These are phyloP conservation scores for Nemurella pictetii DNA, from an alignment of 2,888 invertebrate species.

Conservation along the genomic window DNA sequence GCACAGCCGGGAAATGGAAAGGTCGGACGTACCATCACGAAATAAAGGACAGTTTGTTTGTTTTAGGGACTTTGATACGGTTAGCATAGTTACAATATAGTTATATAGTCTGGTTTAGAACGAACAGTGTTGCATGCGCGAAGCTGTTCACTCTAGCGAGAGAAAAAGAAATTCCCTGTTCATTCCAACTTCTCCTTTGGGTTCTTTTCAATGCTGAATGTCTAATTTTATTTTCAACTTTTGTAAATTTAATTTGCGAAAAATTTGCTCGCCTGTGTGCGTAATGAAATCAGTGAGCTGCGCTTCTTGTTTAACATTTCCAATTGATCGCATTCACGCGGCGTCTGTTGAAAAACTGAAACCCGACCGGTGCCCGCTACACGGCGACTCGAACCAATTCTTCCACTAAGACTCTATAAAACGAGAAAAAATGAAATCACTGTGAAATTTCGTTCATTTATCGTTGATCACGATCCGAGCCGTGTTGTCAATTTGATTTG, in stretches of 20 bases:
- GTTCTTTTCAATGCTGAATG: neutral
- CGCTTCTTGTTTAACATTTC: neutral
- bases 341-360: neutral
- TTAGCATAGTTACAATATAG: too few species aligned
- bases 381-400: neutral
- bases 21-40: neutral
- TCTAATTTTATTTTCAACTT: slow-evolving; percentile 6
- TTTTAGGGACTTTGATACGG: neutral
- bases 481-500: neutral
- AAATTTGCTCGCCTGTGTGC: neutral
- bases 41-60: neutral
- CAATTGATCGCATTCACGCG: neutral
- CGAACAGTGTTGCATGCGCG: neutral
- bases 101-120: too few species aligned
- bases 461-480: neutral
- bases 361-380: neutral
- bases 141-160: neutral
- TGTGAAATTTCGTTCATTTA: neutral
- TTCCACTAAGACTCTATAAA: neutral
- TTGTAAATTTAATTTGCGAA: neutral
- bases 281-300: slow-evolving; percentile 5
- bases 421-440: neutral
- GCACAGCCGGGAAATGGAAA: neutral
- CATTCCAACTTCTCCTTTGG: neutral
- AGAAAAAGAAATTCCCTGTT: neutral